Conservation (phyloP, 2,113 vertebrate genomes). For the Hirundichthys speculiger region DNA sequence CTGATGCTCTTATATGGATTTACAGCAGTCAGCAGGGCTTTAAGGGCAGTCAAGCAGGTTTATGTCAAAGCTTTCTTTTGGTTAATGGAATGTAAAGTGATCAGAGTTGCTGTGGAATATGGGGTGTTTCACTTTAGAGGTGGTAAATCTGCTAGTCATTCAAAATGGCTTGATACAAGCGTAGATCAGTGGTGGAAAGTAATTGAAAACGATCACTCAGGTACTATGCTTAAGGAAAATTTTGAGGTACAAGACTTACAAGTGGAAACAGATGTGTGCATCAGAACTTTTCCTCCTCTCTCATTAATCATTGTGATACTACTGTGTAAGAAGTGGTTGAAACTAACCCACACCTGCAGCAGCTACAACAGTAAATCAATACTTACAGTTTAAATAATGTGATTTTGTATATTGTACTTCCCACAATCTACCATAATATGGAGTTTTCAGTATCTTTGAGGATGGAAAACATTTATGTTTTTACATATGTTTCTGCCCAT, state of each 20-base stretch:
- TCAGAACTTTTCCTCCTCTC: not conserved
- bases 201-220: not conserved
- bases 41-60: constrained; percentile 50
- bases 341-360: not conserved
- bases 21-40: constrained; percentile 44
- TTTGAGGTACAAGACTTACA: too few relatives aligned
- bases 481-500: too few relatives aligned
- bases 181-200: not conserved
- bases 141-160: constrained; percentile 6
- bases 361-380: not conserved
- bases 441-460: too few relatives aligned
- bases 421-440: too few relatives aligned
- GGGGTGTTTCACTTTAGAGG: constrained; percentile 9
- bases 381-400: too few relatives aligned
- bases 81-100: constrained; percentile 58
- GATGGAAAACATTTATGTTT: too few relatives aligned
- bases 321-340: not conserved
- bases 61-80: constrained; percentile 47
- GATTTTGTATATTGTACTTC: too few relatives aligned
- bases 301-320: not conserved
- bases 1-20: constrained; percentile 64
- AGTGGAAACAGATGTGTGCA: too few relatives aligned
- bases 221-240: too few relatives aligned
- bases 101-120: constrained; percentile 14
- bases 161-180: constrained; percentile 1